Evolutionary conservation across 2,797 vertebrate genomes (phyloP).

Genomic region (Telmatherina bonti): DNA sequence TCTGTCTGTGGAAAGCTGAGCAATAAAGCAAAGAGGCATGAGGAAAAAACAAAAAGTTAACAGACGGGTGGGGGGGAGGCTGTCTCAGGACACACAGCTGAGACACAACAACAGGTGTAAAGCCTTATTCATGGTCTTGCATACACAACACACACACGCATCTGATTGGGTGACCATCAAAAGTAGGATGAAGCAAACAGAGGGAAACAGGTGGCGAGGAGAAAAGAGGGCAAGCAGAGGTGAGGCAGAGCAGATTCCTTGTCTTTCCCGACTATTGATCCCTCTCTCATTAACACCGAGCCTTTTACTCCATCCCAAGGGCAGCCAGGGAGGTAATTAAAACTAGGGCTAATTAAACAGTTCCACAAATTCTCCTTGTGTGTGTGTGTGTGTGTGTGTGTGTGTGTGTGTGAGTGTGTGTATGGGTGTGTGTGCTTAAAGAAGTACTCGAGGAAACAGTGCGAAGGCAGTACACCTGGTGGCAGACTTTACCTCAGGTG

Average conservation of each 20-base stretch:
- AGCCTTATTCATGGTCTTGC: constrained; percentile 61
- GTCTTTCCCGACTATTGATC: constrained; percentile 76
- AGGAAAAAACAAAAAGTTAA: background rate
- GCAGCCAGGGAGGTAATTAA: constrained; percentile 79
- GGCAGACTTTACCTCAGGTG: constrained; percentile 39
- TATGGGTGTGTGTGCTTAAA: constrained; percentile 28
- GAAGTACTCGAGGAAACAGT: constrained; percentile 15
- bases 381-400: too few species aligned
- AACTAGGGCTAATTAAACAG: constrained; percentile 77
- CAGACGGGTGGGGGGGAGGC: background rate
- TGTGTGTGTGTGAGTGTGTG: background rate
- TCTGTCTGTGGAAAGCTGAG: background rate
- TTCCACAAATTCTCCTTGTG: constrained; percentile 47
- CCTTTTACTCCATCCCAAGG: constrained; percentile 71
- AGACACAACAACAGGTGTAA: constrained; percentile 74
- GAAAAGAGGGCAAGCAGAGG: constrained; percentile 46
- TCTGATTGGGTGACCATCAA: constrained; percentile 41
- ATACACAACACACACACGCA: constrained; percentile 9
- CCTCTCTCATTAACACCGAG: constrained; percentile 76
- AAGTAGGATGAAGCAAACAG: constrained; percentile 25
- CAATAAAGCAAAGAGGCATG: background rate
- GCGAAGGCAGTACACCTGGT: constrained; percentile 36
- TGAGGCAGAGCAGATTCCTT: constrained; percentile 64
- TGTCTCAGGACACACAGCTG: constrained; percentile 2
- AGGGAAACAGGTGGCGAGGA: constrained; percentile 45